Base-by-base conservation (phyloP, 2,113 vertebrate species). In the Halcyon senegalensis region DNA sequence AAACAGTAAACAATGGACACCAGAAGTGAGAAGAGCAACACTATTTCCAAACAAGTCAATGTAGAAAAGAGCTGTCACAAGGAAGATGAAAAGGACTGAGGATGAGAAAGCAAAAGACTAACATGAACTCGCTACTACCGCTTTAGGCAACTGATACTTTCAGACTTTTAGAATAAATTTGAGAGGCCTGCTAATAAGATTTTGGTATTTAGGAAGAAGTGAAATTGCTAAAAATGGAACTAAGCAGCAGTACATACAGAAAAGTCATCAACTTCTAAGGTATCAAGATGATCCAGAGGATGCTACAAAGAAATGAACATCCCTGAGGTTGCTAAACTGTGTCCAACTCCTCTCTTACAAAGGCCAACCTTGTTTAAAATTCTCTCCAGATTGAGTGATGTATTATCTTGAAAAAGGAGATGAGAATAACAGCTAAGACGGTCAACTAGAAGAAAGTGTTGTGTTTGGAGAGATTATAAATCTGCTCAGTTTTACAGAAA, bases 91-190 rank as follows among this genome's bases (percentile, higher is more conserved):
- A 78, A 84, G 30, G 14, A 74, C 44, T 35, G 28, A 55, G 39
- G 41, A 92, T 10, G 9, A 82, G 58, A 50, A 94, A 60, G 10
- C 77, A 44, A 48, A 94, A 60, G 66, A 90, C 59, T 60, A 85
- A 53, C 27, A 60, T 24, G 60, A 77, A 51, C 67, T 35, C 92
- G 58, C 35, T 41, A 63, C 35, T 41, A 68, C 46, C 46, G 23
- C 68, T 94, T 96, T 64, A 96, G 59, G 39, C 33, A 94, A 37
- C 53, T 87, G 37, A 58, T 68, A 84, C 10, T 53, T 74, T 95
- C 83, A 96, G 62, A 93, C 31, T 77, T 70, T 35, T 23, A 68
- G 16, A 80, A 77, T 67, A 94, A 73, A 70, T 15, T 35, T 59
- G 27, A 77, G 4, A 30, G 56, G 31, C 18, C 80, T 84, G 24